Evolutionary conservation across 2,888 invertebrate species (phyloP), one percentile per base, ranked within the genome.

Genomic region (Ectemnius continuus): DNA sequence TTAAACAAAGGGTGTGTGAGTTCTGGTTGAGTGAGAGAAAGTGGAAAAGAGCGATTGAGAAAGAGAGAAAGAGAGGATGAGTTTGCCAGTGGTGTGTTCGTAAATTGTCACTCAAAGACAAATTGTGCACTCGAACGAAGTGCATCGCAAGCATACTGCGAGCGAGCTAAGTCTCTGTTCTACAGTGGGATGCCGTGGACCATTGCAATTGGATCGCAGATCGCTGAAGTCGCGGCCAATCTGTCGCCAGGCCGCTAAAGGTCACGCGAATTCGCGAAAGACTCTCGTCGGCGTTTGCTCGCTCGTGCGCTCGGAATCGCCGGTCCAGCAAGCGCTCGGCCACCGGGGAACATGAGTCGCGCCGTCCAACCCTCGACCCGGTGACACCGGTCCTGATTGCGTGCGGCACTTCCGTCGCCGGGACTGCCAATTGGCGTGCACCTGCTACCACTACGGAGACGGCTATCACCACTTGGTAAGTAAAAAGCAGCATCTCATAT

Each of bases 381-480:
- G 84, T 82, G 84, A 83, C 83, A 82, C 65, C 81, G 81, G 82
- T 74, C 76, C 75, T 72, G 70, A 52, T 75, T 64, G 77, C 67
- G 79, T 71, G 76, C 63, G 76, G 77, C 76, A 69, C 62, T 78
- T 73, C 74, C 76, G 78, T 73, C 70, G 70, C 63, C 56, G 76
- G 48, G 70, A 64, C 64, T 61, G 63, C 67, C 61, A 74, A 48
- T 52, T 18, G 59, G 71, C 48, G 36, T 71, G 71, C 56, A 47
- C 4, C 47, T 47, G 52, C n/a, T 52, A 52, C 59, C 67, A 72
- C 47, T 58, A 65, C 58, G 16, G 13, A 16, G 67, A 67, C 78
- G 78, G 75, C 70, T 78, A 78, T 73, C 75, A 68, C 58, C 70
- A 48, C 56, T 66, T 60, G 79, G 81, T 81, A 56, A 81, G 81